phyloP scores from a whole-genome alignment of 1,140 invertebrate genomes.

The Zaprionus ornatus region DNA sequence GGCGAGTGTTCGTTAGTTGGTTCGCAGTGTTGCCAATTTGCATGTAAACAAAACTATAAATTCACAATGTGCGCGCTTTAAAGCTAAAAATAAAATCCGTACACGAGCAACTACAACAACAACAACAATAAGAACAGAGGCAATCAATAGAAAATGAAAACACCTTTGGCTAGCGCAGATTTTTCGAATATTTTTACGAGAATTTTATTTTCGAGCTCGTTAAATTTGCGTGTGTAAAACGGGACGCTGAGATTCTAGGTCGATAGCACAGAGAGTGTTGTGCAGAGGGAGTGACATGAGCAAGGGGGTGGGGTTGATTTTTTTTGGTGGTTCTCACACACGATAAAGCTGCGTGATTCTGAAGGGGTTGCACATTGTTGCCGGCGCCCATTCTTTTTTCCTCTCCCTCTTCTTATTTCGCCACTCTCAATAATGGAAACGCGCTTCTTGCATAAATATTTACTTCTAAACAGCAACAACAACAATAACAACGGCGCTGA shows the following conservation, averaged over 20 bases:
- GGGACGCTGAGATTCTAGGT: conserved; percentile 16
- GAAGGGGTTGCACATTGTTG: conserved; percentile 46
- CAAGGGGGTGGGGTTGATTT: neutral
- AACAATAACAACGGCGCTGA: conserved; percentile 46
- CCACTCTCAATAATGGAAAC: conserved; percentile 38
- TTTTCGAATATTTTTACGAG: conserved; percentile 64
- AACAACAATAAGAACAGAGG: conserved; percentile 14
- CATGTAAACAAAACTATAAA: conserved; percentile 80
- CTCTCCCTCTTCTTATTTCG: conserved; percentile 1
- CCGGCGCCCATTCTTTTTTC: neutral
- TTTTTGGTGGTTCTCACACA: conserved; percentile 37
- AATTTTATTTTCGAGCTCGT: conserved; percentile 57
- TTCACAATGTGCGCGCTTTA: conserved; percentile 57
- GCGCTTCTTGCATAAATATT: conserved; percentile 62
- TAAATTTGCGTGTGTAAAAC: conserved; percentile 43
- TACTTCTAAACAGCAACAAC: conserved; percentile 37
- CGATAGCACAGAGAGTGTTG: neutral
- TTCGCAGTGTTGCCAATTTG: conserved; percentile 54
- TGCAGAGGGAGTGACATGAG: neutral
- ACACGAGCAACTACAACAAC: conserved; percentile 25
- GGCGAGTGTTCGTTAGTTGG: conserved; percentile 23
- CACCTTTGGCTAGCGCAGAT: conserved; percentile 62
- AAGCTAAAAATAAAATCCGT: conserved; percentile 61
- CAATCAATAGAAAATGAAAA: conserved; percentile 47
- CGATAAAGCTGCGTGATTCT: conserved; percentile 58